These are phyloP conservation scores for Zaprionus lineosus DNA, from an alignment of 2,888 invertebrate species.

Conservation along the genomic window DNA sequence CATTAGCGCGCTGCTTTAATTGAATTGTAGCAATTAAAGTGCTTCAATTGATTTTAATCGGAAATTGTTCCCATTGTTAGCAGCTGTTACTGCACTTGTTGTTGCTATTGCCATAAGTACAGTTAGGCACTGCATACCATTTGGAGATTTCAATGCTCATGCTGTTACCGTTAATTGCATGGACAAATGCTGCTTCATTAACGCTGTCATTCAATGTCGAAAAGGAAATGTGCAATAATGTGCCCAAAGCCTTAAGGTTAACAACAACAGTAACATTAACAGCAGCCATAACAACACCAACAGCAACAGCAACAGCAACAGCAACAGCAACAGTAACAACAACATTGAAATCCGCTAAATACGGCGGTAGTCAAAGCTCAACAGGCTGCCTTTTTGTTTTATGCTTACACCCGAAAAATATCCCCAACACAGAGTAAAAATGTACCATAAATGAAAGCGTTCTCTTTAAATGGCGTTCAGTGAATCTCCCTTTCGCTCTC, in stretches of 20 bases:
- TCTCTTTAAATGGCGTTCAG: not conserved
- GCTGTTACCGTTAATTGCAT: constrained; percentile 50
- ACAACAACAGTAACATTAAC: constrained; percentile 23
- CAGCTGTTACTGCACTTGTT: constrained; percentile 33
- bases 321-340: constrained; percentile 1
- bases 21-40: constrained; percentile 79
- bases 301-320: constrained; percentile 4
- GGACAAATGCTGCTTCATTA: constrained; percentile 67
- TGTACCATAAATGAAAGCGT: constrained; percentile 12
- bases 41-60: constrained; percentile 79
- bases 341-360: constrained; percentile 8
- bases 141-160: constrained; percentile 3
- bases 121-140: constrained; percentile 43
- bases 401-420: constrained; percentile 34
- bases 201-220: constrained; percentile 60
- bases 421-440: constrained; percentile 55
- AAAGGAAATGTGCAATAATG: constrained; percentile 74
- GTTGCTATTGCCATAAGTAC: constrained; percentile 28
- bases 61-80: constrained; percentile 73
- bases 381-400: constrained; percentile 65
- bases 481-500: not conserved
- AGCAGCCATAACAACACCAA: constrained; percentile 11
- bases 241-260: constrained; percentile 54
- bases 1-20: constrained; percentile 76
- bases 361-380: constrained; percentile 47